Evolutionary conservation across 2,797 vertebrate genomes (phyloP), one percentile per base, ranked within the genome.

Genomic region (Neosilurus hyrtlii): DNA sequence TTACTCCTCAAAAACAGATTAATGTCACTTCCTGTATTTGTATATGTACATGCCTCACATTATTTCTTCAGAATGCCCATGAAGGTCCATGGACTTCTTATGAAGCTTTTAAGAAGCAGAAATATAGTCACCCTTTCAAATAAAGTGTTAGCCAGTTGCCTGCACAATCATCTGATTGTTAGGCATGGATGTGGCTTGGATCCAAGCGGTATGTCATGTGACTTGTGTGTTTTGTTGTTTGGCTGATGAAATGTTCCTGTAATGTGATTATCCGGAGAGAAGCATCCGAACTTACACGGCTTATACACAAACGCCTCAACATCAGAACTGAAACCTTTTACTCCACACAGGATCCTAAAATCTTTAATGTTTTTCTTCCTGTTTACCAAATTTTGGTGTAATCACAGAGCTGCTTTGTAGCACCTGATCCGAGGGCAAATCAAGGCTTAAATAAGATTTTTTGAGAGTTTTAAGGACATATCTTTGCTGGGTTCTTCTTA

Each of bases 381-480:
- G 2, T 15, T 52, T 15, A 14, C 37, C 20, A 72, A 52, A 6
- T 51, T 24, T 26, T 26, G 12, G 6, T 26, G 51, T 26, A 76
- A 61, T 56, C 22, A 16, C 18, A 18, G 7, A 78, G 20, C 24
- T 49, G 26, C 26, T 62, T 54, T 5, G 22, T 30, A 24, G 10
- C 20, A 56, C 14, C 7, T 79, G 4, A 24, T 54, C 61, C 22
- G 52, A 37, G 24, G 16, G 63, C 24, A 49, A n/a, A 70, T 7
- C 20, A 8, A 49, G 20, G 1, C 63, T 35, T 37, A 54, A 87
- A 91, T 90, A 88, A 89, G 85, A 84, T 88, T 92, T 92, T 91
- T 89, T 86, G 91, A 91, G 91, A 89, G 85, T 86, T 90, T 90
- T 90, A 88, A 89, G 90, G 82, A 88, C 73, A 87, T 86, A 85